phyloP scores from a whole-genome alignment of 2,888 invertebrate species.

The Eristalis pertinax region DNA sequence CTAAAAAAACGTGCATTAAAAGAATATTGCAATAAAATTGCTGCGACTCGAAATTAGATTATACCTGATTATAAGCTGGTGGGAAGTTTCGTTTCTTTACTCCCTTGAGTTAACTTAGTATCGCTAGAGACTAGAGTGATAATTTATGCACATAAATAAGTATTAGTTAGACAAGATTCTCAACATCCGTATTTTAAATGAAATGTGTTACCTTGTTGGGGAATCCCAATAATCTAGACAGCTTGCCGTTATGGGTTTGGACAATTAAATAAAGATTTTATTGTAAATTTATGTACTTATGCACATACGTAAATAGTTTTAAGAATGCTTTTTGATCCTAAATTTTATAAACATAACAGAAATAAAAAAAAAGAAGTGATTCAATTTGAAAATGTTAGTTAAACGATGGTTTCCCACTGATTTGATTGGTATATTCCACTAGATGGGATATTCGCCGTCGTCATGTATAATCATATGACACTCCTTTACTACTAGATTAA shows the following conservation, averaged over 20 bases:
- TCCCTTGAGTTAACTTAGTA: background rate
- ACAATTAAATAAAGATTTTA: background rate
- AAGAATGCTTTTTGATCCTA: background rate
- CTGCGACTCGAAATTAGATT: background rate
- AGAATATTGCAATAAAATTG: background rate
- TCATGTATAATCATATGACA: background rate
- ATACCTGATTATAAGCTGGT: background rate
- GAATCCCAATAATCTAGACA: background rate
- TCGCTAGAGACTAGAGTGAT: background rate
- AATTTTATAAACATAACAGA: background rate
- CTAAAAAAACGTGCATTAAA: background rate
- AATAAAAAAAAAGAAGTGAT: background rate
- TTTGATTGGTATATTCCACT: background rate
- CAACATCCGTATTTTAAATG: background rate
- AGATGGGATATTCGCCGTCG: background rate
- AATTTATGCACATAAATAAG: background rate
- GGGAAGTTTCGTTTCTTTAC: background rate
- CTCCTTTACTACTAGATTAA: background rate
- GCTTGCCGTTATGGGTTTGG: background rate
- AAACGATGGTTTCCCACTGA: background rate
- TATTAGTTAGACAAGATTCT: background rate
- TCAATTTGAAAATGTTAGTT: background rate
- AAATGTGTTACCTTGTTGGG: slow-evolving; percentile 1
- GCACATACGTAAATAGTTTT: background rate
- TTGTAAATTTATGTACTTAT: background rate